Base-by-base conservation (phyloP, 2,113 vertebrate genomes). In the Struthidea cinerea region DNA sequence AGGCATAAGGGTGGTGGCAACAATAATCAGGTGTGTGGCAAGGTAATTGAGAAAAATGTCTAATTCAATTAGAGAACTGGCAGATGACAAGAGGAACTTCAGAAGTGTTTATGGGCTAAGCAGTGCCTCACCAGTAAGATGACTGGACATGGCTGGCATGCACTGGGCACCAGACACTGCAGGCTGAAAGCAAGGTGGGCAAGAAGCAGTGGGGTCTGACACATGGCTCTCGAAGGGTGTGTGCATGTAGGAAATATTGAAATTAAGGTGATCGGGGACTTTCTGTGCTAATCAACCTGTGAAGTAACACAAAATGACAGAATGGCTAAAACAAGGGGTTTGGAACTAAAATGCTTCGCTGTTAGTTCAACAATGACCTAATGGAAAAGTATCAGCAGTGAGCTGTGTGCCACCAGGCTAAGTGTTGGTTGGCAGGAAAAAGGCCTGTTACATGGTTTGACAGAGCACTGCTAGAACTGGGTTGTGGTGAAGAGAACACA, bases 171-270 rank as follows among this genome's bases (percentile, higher is more conserved):
- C 56, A 65, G 73, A 23, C 55, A 55, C n/a, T 18, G 8, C 0
- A 37, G 26, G 42, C 39, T 68, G 21, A 87, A 52, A 47, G 17
- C 50, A 57, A 49, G 42, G 42, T 24, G 17, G 10, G 32, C 37
- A 44, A 47, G 49, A 0, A 68, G 63, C 50, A 1, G 9, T 28
- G 33, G 26, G 28, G 15, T 44, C 50, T 83, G 71, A 37, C 57
- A 57, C 16, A 10, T 2, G 5, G 32, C n/a, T 77, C 27, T 30
- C 0, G 0, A 56, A 92, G 30, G 11, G 15, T 22, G 20, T 55
- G n/a, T 14, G 16, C 6, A 2, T 53, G 65, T 15, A 27, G 46
- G 53, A 60, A 71, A 80, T 18, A 10, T 0, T 56, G 60, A 37
- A 59, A 47, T 23, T 13, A 7, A 37, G 64, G 15, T 39, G 35